Evolutionary conservation across 2,888 invertebrate genomes (phyloP).

Genomic region (Abrostola triplasia): DNA sequence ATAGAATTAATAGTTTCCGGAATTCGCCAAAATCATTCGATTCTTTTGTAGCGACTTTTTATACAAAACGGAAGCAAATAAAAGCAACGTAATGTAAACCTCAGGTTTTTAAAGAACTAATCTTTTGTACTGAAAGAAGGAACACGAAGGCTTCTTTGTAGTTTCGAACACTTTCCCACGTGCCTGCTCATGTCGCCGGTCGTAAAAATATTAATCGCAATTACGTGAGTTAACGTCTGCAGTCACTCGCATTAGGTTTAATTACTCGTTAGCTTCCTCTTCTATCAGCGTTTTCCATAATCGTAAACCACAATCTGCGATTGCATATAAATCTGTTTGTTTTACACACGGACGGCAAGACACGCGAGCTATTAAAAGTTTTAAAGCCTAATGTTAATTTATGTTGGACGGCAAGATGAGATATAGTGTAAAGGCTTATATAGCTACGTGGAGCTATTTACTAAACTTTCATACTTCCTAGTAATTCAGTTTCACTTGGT

Average conservation of each 20-base stretch:
- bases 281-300: slow-evolving; percentile 77
- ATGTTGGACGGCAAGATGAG: slow-evolving; percentile 44
- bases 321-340: slow-evolving; percentile 73
- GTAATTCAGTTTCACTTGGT: slow-evolving; percentile 1
- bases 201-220: slow-evolving; percentile 60
- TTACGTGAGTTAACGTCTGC: slow-evolving; percentile 56
- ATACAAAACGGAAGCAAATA: slow-evolving; percentile 74
- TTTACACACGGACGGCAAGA: slow-evolving; percentile 66
- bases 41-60: slow-evolving; percentile 65
- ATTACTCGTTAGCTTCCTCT: slow-evolving; percentile 73
- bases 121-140: slow-evolving; percentile 64
- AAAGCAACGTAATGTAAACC: slow-evolving; percentile 64
- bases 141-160: slow-evolving; percentile 63
- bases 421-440: slow-evolving; percentile 44
- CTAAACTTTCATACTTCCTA: slow-evolving; percentile 15
- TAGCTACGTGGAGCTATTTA: slow-evolving; percentile 15
- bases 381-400: slow-evolving; percentile 53
- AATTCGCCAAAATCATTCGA: slow-evolving; percentile 67
- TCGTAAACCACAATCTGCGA: slow-evolving; percentile 82
- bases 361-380: slow-evolving; percentile 54
- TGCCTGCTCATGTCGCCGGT: slow-evolving; percentile 39
- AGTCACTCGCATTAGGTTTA: slow-evolving; percentile 65
- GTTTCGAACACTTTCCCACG: slow-evolving; percentile 54
- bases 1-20: slow-evolving; percentile 77
- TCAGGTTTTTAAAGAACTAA: slow-evolving; percentile 62